A percentile compares a stretch with the other conserved stretches of the same genome.
These are phyloP conservation scores for Malthinus flaveolus DNA, from an alignment of 2,888 invertebrate genomes.

Conservation along the genomic window DNA sequence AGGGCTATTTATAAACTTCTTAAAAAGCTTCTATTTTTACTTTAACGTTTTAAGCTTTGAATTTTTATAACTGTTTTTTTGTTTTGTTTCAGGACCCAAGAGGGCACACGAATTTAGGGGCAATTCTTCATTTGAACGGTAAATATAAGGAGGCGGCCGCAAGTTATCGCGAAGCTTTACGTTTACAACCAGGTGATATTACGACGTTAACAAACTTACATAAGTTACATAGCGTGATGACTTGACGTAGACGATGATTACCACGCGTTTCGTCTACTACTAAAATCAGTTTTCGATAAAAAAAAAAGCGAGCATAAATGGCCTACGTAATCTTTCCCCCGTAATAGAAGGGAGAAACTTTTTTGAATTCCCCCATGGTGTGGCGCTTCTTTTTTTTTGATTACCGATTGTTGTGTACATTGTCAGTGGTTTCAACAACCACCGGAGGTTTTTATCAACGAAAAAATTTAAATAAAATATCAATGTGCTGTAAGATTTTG, in stretches of 20 bases:
- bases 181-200: slow-evolving; percentile 84
- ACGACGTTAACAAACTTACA: slow-evolving; percentile 89
- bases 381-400: slow-evolving; percentile 26
- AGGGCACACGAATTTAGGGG: slow-evolving; percentile 92
- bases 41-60: too few species aligned
- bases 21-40: too few species aligned
- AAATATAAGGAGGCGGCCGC: slow-evolving; percentile 85
- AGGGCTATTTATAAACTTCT: background rate
- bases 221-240: slow-evolving; percentile 64
- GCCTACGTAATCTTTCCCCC: slow-evolving; percentile 9
- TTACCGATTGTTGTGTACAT: slow-evolving; percentile 25
- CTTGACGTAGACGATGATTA: slow-evolving; percentile 53
- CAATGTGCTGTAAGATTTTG: slow-evolving; percentile 35
- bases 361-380: background rate
- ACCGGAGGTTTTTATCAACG: slow-evolving; percentile 42
- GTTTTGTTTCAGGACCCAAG: slow-evolving; percentile 71
- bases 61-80: too few species aligned
- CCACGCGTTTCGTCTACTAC: slow-evolving; percentile 5
- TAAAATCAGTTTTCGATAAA: slow-evolving; percentile 24
- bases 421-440: slow-evolving; percentile 31
- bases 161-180: slow-evolving; percentile 83
- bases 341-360: too few species aligned
- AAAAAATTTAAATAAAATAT: slow-evolving; percentile 26
- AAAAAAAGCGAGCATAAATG: slow-evolving; percentile 20
- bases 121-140: slow-evolving; percentile 91